phyloP scores from a whole-genome alignment of 2,113 vertebrate species.

The Marcusenius ussheri region DNA sequence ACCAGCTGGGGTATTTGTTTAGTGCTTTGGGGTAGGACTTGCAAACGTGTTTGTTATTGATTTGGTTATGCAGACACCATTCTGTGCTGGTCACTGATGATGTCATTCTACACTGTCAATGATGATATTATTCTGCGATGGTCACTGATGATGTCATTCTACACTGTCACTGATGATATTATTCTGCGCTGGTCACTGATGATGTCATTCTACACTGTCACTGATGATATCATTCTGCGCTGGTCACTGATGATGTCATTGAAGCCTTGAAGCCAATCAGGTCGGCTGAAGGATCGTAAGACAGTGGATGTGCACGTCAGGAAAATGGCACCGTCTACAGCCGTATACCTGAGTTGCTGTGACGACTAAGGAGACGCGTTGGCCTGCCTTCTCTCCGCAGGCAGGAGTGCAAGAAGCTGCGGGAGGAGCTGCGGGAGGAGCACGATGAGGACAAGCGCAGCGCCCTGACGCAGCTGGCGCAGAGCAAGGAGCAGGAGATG shows the following conservation, averaged over 20 bases:
- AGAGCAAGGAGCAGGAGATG: slow-evolving; percentile 86
- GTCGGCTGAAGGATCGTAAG: not conserved
- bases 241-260: not conserved
- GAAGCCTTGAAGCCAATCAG: not conserved
- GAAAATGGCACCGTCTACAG: not conserved
- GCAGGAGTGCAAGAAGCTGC: slow-evolving; percentile 91
- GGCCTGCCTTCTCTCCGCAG: slow-evolving; percentile 54
- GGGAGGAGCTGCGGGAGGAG: slow-evolving; percentile 83
- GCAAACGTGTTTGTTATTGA: not conserved
- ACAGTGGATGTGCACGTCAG: not conserved
- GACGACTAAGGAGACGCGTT: not conserved
- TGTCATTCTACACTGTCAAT: not conserved
- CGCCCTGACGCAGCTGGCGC: slow-evolving; percentile 77
- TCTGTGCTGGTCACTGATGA: not conserved
- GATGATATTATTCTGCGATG: not conserved
- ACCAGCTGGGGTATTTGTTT: not conserved
- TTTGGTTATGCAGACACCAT: not conserved
- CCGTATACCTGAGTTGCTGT: not conserved
- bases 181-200: not conserved
- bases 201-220: not conserved
- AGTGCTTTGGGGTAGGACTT: not conserved
- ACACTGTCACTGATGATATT: not conserved
- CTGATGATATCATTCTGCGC: not conserved
- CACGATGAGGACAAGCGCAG: slow-evolving; percentile 85
- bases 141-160: not conserved